A percentile compares a stretch with the other conserved stretches of the same genome.
These are phyloP conservation scores for Tinea pellionella DNA, from an alignment of 2,888 invertebrate species.

Conservation along the genomic window DNA sequence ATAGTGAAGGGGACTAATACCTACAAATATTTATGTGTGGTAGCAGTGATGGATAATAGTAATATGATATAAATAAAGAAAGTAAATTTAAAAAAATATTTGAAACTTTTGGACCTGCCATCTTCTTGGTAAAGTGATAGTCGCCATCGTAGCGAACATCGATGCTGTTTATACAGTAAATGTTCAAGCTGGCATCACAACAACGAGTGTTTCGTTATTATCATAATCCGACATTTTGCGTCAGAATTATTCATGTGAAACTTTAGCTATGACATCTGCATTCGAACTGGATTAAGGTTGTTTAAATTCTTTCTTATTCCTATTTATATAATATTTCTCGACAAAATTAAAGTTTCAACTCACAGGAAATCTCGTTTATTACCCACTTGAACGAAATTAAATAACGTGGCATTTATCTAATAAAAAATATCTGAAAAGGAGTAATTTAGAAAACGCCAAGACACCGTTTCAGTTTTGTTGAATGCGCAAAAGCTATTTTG, in stretches of 20 bases:
- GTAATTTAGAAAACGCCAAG: background rate
- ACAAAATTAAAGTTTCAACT: too few species aligned
- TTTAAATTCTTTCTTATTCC: background rate
- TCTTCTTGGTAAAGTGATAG: background rate
- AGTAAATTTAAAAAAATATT: background rate
- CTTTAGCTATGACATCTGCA: slow-evolving; percentile 10
- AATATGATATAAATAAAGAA: background rate
- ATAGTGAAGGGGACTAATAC: too few species aligned
- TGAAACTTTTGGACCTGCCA: background rate
- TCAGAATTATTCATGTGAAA: slow-evolving; percentile 39
- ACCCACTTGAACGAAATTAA: background rate
- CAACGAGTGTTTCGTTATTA: slow-evolving; percentile 35
- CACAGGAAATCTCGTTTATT: too few species aligned
- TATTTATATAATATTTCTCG: too few species aligned
- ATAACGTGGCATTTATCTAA: background rate
- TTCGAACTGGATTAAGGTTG: background rate
- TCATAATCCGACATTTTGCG: slow-evolving; percentile 46
- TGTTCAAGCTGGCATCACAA: slow-evolving; percentile 23
- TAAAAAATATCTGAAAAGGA: background rate
- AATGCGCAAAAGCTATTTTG: background rate
- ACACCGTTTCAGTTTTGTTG: background rate
- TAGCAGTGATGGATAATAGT: too few species aligned
- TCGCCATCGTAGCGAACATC: slow-evolving; percentile 6
- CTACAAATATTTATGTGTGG: too few species aligned
- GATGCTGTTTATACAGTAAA: slow-evolving; percentile 18